Evolutionary conservation across 35 echinoderm and acorn worm species (phyloP).

Genomic region (Chiridota heheva): DNA sequence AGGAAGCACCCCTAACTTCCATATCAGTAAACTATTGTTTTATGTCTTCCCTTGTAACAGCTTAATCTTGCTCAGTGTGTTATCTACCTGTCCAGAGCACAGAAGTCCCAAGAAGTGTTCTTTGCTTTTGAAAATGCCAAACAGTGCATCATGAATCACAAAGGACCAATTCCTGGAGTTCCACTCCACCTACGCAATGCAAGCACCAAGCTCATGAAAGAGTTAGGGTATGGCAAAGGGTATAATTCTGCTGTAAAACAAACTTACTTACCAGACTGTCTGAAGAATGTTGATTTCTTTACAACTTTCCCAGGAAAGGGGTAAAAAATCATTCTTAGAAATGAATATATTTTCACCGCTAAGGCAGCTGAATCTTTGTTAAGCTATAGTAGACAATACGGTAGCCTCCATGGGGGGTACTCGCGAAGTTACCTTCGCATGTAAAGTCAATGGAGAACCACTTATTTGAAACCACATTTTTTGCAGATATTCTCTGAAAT

Average conservation of each 20-base stretch:
- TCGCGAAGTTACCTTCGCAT: too few species aligned
- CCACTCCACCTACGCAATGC: conserved; percentile 83
- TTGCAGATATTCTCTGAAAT: too few species aligned
- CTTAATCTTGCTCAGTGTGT: conserved; percentile 86
- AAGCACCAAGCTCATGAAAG: conserved; percentile 49
- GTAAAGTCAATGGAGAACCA: too few species aligned
- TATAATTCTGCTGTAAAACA: conserved; percentile 15
- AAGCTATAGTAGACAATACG: too few species aligned
- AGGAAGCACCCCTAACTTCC: background rate
- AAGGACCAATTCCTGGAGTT: conserved; percentile 72
- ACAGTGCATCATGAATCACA: conserved; percentile 54
- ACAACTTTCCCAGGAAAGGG: background rate
- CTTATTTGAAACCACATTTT: too few species aligned
- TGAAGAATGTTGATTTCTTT: conserved; percentile 57
- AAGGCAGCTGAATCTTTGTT: too few species aligned
- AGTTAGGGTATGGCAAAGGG: conserved; percentile 74
- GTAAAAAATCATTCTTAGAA: too few species aligned
- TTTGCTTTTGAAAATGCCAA: conserved; percentile 55
- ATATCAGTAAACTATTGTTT: background rate
- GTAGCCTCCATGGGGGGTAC: too few species aligned
- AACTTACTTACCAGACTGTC: conserved; percentile 54
- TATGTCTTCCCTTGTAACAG: conserved; percentile 49
- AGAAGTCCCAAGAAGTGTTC: conserved; percentile 65
- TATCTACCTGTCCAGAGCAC: conserved; percentile 79
- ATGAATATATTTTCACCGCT: too few species aligned